These are phyloP conservation scores for Galagoides demidoff DNA, from an alignment of 2,797 vertebrate species.

Conservation along the genomic window DNA sequence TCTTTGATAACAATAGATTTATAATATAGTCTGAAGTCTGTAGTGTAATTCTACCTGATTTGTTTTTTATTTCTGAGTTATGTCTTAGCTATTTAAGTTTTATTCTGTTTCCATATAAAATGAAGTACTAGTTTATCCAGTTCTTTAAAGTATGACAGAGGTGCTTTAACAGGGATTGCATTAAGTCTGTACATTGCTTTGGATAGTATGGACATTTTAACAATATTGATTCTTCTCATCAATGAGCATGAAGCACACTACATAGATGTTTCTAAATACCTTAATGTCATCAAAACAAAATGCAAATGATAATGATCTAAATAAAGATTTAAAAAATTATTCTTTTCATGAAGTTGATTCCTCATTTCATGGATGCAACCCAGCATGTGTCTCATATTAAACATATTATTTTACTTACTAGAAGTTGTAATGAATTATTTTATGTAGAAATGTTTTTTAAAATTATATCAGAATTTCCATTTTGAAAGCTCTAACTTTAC, in stretches of 20 bases:
- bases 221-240: too few relatives aligned
- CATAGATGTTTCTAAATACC: neutral
- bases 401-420: neutral
- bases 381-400: neutral
- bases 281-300: slow-evolving; percentile 2
- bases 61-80: too few relatives aligned
- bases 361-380: neutral
- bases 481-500: neutral
- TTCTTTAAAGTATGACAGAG: too few relatives aligned
- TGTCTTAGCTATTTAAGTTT: too few relatives aligned
- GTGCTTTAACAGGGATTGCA: too few relatives aligned
- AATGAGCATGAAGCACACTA: neutral
- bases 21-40: too few relatives aligned
- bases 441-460: neutral
- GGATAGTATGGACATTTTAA: too few relatives aligned
- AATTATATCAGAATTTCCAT: neutral
- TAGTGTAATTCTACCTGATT: too few relatives aligned
- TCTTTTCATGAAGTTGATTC: neutral
- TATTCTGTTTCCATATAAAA: too few relatives aligned
- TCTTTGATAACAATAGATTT: too few relatives aligned
- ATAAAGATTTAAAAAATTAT: neutral
- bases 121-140: too few relatives aligned
- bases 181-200: too few relatives aligned
- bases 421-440: slow-evolving; percentile 21
- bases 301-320: neutral